Base-by-base conservation (phyloP, 2,888 invertebrate genomes). In the Andrena bicolor region DNA sequence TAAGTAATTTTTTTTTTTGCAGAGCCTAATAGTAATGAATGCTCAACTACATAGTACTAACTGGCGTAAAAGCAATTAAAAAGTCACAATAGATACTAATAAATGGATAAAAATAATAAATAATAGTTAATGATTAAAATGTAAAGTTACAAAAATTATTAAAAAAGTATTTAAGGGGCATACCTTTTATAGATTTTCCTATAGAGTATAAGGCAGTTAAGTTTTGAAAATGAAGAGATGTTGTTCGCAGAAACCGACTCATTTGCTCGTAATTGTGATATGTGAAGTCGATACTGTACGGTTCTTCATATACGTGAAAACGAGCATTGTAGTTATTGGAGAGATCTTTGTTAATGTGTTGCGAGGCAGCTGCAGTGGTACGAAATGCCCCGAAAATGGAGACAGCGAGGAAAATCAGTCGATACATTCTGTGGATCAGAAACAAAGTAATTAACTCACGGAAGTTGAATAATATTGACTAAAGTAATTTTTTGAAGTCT, bases 121-220 rank as follows among this genome's bases (percentile, higher is more conserved):
- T 7, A 51, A 7, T n/a, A 51, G 20, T n/a, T 51, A 20, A 2
- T 20, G 6, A n/a, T 20, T 51, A 28, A 28, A 48, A 28, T 16
- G 20, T 60, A 30, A 49, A 7, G 35, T 28, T 23, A 35, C 3
- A 20, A 13, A 5, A 68, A 56, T 20, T 13, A 41, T 30, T 56
- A n/a, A 51, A 68, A 3, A n/a, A 16, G 6, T 32, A 8, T 66
- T 30, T 13, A 30, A 49, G 35, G 16, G 64, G 82, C 92, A 88
- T 95, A 97, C 98, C 98, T 96, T 98, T 97, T 4, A 98, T 97
- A 41, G 98, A 98, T 94, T 98, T 98, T 80, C 99, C 99, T 91
- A 99, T 98, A 80, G 98, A 98, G 94, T 99, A 99, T 41, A 99
- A 95, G 0, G 98, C 97, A 0, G 98, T 98, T 86, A 99, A 95